Evolutionary conservation across 2,113 vertebrate genomes (phyloP), one percentile per base, ranked within the genome.

Genomic region (Gobiocypris rarus): DNA sequence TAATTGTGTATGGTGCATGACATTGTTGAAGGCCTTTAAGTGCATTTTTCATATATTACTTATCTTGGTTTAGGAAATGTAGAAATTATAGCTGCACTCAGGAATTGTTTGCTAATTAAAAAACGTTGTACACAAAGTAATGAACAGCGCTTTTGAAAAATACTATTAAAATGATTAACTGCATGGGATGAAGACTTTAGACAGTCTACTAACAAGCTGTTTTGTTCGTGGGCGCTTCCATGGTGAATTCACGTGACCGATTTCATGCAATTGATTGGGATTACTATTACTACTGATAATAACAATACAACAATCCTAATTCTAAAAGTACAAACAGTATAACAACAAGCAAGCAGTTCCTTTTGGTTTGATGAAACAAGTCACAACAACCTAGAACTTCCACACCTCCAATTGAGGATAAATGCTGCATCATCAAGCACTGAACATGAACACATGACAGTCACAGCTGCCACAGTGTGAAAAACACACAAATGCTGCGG

Each of bases 361-460:
- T 45, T 22, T 45, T 22, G 9, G 34, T 13, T 22, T 10, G 2
- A 9, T 43, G 17, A 58, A 58, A 58, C 22, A 9, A 70, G 38
- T 43, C 38, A 70, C 1, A 34, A 43, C 19, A 13, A 7, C 3
- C 3, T 34, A n/a, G 19, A 48, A 22, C n/a, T 73, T 48, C 70
- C 41, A 26, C 11, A 43, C 69, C 22, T 14, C 10, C n/a, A 26
- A 11, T 24, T 38, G 1, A 61, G 24, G 13, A 73, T 24, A 73
- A 73, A 26, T 26, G 70, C 41, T 24, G 11, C 41, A 45, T 71
- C 69, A 15, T 71, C 70, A 48, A 45, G n/a, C 70, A 48, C n/a
- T 45, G 19, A 8, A 73, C 41, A 15, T 15, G 69, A 73, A 73
- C 69, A 73, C 69, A 73, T 73, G 41, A 48, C 41, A 24, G 69